phyloP scores from a whole-genome alignment of 1,140 invertebrate genomes.

The Tetramorium alpestre region DNA sequence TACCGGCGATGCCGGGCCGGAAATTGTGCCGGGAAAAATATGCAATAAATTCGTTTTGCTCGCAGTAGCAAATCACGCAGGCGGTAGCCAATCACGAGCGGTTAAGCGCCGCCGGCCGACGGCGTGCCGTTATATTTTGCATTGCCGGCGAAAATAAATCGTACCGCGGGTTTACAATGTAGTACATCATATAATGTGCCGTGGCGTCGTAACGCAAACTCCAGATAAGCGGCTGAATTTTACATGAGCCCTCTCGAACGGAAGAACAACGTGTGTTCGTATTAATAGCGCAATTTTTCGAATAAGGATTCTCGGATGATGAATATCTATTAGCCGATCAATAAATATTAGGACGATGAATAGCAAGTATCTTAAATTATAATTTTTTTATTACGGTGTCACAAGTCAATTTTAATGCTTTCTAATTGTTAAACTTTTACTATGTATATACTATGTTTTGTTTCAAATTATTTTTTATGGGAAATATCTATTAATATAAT shows the following conservation, averaged over 20 bases:
- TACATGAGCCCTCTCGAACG: constrained; percentile 59
- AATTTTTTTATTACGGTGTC: background rate
- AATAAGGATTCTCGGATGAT: background rate
- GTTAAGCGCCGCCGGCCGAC: constrained; percentile 43
- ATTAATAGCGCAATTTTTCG: background rate
- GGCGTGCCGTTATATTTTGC: constrained; percentile 25
- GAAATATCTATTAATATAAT: background rate
- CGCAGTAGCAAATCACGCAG: constrained; percentile 11
- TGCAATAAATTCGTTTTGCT: constrained; percentile 51
- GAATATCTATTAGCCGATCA: background rate
- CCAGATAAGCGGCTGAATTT: constrained; percentile 65
- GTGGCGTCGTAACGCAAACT: constrained; percentile 18
- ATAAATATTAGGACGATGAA: background rate
- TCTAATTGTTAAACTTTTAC: background rate
- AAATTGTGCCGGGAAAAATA: constrained; percentile 58
- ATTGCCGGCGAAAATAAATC: constrained; percentile 61
- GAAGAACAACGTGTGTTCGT: background rate
- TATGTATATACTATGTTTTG: background rate
- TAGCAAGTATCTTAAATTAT: background rate
- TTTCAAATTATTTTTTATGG: background rate
- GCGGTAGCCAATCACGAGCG: constrained; percentile 48
- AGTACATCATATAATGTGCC: constrained; percentile 45
- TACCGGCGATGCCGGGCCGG: constrained; percentile 21
- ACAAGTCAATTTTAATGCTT: background rate
- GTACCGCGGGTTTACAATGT: constrained; percentile 52